Evolutionary conservation across 2,797 vertebrate species (phyloP), one percentile per base, ranked within the genome.

Genomic region (Poeciliopsis infans): DNA sequence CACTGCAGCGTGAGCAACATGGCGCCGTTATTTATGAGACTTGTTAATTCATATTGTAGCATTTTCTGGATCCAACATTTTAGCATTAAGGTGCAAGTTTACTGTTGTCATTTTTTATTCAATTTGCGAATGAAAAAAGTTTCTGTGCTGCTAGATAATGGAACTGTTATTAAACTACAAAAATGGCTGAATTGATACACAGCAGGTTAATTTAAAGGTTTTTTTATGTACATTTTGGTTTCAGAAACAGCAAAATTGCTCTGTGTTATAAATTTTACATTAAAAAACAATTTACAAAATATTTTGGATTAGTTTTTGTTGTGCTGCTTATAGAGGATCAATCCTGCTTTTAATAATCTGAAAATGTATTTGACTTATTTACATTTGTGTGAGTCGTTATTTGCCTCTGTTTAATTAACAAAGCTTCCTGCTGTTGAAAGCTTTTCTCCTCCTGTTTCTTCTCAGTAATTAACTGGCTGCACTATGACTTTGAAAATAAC

Each of bases 391-490:
- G 49, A 82, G 18, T 20, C 43, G 13, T 10, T 18, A 25, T 31
- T 73, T 53, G 13, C 11, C 71, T 43, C 18, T 1, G 77, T 68
- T 39, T 75, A 31, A 73, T 80, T 59, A 76, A 20, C 18, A 20
- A 39, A 36, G 46, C 49, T 47, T 55, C 45, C 36, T 25, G 59
- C 47, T 64, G 41, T 70, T n/a, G 18, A 49, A 71, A 25, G 18
- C 68, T 51, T 61, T 66, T 66, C 46, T 79, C 59, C 59, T 61
- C 28, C 61, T 66, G 64, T 39, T 45, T 45, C 41, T 45, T n/a
- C 7, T 76, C 79, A 79, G 16, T 64, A 74, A 83, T 61, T 80
- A 71, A 72, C 16, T 55, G 51, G 15, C 70, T 16, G 11, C 31
- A 5, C 33, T 79, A 51, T 53, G 0, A 39, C 59, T 68, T 41